Conservation (phyloP, 2,113 vertebrate species). For the Hypomesus transpacificus region DNA sequence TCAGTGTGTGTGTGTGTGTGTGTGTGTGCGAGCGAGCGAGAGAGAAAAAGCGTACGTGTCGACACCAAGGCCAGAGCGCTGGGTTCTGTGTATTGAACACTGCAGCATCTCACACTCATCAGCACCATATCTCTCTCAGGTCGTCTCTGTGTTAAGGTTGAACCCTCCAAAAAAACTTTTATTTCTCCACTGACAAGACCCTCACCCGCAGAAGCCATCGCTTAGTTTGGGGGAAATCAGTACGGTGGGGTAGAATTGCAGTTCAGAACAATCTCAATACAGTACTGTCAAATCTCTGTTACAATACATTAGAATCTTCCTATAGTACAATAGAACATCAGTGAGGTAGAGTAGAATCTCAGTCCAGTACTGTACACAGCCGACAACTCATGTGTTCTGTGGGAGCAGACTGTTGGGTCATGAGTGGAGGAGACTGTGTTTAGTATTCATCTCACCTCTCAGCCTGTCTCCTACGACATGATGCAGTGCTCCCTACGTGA, state of each 20-base stretch:
- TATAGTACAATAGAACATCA: too few species aligned
- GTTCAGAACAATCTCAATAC: too few species aligned
- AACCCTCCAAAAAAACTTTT: too few species aligned
- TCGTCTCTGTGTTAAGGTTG: too few species aligned
- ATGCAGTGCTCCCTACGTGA: conserved; percentile 40
- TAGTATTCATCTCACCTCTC: conserved; percentile 41
- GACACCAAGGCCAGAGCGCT: conserved; percentile 26
- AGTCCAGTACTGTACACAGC: too few species aligned
- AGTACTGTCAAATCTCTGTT: too few species aligned
- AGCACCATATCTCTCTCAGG: conserved; percentile 2
- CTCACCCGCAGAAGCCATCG: background rate
- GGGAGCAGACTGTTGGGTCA: conserved; percentile 3
- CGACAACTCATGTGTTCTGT: too few species aligned
- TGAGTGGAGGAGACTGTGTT: conserved; percentile 31
- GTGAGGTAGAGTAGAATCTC: too few species aligned
- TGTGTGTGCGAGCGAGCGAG: background rate
- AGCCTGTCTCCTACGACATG: conserved; percentile 42
- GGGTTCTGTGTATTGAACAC: conserved; percentile 17
- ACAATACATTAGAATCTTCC: too few species aligned
- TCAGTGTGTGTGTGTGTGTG: background rate
- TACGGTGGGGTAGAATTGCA: too few species aligned
- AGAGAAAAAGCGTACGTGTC: conserved; percentile 9
- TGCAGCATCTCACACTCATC: conserved; percentile 13
- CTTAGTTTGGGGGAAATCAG: too few species aligned
- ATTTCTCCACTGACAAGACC: too few species aligned